Evolutionary conservation across 1,140 invertebrate genomes (phyloP), one percentile per base, ranked within the genome.

Genomic region (Scaptomyza graminum): DNA sequence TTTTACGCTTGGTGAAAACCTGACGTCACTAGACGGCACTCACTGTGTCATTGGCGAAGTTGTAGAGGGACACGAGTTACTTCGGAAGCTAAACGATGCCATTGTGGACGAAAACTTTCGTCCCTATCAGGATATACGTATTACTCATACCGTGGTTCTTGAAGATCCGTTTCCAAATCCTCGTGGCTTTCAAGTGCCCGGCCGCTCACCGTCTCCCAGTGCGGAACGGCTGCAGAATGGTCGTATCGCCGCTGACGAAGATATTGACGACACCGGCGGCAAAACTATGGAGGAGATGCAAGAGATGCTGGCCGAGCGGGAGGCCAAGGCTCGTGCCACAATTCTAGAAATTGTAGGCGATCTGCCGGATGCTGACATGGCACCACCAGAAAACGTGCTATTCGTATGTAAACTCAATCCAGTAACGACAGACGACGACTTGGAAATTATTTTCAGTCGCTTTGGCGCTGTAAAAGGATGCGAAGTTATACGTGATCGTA

Each of bases 371-470:
- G 98, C 97, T 43, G 98, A 99, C 46, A 96, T 99, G 90, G 97
- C 97, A 16, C 99, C 99, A 0, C 98, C 98, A 7, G 99, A 99
- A 93, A 99, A 99, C 94, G 98, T 99, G 9, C 92, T 99, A 0
- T 99, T 99, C 93, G 97, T 99, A 6, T 99, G 99, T 93, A 99
- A 99, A 93, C 93, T 99, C n/a, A 99, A 99, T 94, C 98, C 99
- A 25, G 98, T 99, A 0, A 99, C 99, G 3, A 98, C 95, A 37
- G 98, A 99, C 92, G 98, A 99, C 78, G 98, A 99, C 92, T 93
- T 99, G 50, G 97, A 99, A 93, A 98, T 99, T 22, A 99, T 99
- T 74, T 99, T 99, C 87, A 97, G 97, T 82, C 93, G 98, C 79
- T 99, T 99, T 94, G 99, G 99, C 12, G 95, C 95, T 93, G 98